phyloP scores from a whole-genome alignment of 2,113 vertebrate genomes.

The Daphoenositta chrysoptera region DNA sequence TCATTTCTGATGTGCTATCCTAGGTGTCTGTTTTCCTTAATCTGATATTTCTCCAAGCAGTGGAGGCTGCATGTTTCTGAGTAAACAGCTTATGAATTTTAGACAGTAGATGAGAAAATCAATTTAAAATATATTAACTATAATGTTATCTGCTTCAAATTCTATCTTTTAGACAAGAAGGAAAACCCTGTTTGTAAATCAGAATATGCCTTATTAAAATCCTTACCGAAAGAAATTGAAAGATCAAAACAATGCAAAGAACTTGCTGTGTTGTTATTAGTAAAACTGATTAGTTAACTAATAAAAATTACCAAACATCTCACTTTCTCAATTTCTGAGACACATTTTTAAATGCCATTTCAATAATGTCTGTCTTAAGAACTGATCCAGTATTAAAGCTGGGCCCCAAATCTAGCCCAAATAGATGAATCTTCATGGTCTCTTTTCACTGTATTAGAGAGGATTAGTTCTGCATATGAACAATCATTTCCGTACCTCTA shows the following conservation, averaged over 20 bases:
- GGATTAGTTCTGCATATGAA: not conserved
- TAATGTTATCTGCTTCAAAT: not conserved
- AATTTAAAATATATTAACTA: not conserved
- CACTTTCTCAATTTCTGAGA: not conserved
- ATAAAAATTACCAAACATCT: not conserved
- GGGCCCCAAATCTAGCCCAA: not conserved
- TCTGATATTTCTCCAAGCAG: not conserved
- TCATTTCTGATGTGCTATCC: not conserved
- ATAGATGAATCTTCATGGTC: not conserved
- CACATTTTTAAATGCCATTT: not conserved
- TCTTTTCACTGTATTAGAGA: not conserved
- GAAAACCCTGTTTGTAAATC: not conserved
- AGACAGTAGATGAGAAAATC: conserved; percentile 4
- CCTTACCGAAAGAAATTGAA: not conserved
- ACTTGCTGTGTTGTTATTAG: not conserved
- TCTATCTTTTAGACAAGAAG: not conserved
- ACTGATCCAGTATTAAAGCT: not conserved
- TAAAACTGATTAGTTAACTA: not conserved
- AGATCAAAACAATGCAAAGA: not conserved
- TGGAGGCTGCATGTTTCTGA: not conserved
- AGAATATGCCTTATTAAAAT: not conserved
- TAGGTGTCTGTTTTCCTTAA: conserved; percentile 9
- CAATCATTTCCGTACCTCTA: not conserved
- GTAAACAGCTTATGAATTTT: conserved; percentile 36
- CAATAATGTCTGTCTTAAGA: not conserved